Percentiles rank a stretch among this genome's conserved stretches.
These are phyloP conservation scores for Aplidium turbinatum DNA, from an alignment of 23 tunicate genomes.

Conservation along the genomic window DNA sequence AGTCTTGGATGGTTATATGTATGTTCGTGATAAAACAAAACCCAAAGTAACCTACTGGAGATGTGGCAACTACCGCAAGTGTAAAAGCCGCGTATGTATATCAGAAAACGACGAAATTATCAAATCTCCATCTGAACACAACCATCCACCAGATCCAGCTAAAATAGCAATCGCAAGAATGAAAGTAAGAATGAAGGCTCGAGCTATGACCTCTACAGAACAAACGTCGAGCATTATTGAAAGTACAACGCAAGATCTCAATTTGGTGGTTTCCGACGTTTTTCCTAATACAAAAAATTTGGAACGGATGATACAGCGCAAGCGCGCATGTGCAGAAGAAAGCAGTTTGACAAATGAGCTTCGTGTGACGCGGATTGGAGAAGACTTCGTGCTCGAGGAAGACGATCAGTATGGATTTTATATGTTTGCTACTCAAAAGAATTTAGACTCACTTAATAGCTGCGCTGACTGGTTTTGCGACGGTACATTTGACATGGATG, in stretches of 20 bases:
- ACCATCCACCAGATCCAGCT: neutral
- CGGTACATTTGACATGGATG: neutral
- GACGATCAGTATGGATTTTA: neutral
- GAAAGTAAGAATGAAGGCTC: no score
- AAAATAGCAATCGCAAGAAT: neutral
- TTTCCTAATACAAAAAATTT: no score
- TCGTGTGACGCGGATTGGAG: neutral
- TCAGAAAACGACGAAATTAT: neutral
- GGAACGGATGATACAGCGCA: no score
- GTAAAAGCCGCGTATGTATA: neutral
- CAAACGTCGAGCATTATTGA: neutral
- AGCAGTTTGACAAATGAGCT: no score
- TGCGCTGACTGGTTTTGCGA: neutral
- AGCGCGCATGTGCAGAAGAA: no score
- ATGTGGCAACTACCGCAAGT: neutral
- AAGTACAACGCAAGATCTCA: neutral
- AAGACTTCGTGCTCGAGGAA: conserved; percentile 1
- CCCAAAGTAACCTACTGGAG: no score
- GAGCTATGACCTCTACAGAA: no score
- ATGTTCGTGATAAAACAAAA: neutral
- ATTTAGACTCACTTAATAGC: no score
- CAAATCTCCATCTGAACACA: neutral
- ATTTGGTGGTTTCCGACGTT: no score
- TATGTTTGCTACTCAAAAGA: neutral
- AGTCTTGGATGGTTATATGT: neutral